phyloP scores from a whole-genome alignment of 2,797 vertebrate species.

The Clamator glandarius region DNA sequence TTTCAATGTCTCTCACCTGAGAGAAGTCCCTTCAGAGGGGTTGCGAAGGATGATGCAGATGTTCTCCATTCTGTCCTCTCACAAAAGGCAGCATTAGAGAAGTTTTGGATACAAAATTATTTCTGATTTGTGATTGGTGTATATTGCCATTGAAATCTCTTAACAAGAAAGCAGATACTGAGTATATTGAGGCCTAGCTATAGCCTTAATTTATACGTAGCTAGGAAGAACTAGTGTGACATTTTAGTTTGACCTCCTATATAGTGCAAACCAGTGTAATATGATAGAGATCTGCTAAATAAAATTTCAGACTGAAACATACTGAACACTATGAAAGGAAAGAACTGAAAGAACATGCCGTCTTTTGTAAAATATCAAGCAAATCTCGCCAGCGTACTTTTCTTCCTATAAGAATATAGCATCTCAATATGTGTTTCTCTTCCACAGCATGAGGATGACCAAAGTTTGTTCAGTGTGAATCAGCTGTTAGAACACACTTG shows the following conservation, averaged over 20 bases:
- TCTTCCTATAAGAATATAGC: neutral
- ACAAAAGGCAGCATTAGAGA: neutral
- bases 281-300: neutral
- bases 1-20: neutral
- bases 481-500: slow-evolving; percentile 59
- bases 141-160: too few species aligned
- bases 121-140: neutral
- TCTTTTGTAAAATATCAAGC: slow-evolving; percentile 20
- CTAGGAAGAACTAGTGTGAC: neutral
- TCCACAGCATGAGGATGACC: slow-evolving; percentile 73
- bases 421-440: slow-evolving; percentile 15
- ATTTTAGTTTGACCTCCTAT: neutral
- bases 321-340: neutral
- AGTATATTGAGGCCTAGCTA: neutral
- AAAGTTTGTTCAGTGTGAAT: slow-evolving; percentile 52
- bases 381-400: neutral
- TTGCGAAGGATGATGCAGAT: neutral
- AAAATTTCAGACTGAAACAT: neutral
- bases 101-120: neutral
- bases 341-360: neutral
- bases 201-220: neutral
- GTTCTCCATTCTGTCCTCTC: neutral
- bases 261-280: neutral
- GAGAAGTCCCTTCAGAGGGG: neutral
- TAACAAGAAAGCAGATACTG: neutral